Evolutionary conservation across 2,888 invertebrate species (phyloP).

Genomic region (Meghimatium bilineatum): DNA sequence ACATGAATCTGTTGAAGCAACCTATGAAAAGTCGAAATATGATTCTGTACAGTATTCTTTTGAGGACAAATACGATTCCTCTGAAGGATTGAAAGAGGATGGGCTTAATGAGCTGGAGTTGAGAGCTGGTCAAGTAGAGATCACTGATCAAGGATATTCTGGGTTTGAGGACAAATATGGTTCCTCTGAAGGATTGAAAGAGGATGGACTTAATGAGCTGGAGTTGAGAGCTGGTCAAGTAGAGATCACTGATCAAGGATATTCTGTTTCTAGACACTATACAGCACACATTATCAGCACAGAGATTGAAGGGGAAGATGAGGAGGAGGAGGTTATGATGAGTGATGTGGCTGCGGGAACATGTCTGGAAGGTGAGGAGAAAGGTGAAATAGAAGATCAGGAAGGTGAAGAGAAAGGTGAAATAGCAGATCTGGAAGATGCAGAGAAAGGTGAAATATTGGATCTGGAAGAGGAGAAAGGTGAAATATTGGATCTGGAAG

Average conservation of each 20-base stretch:
- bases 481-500: too few species aligned
- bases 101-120: background rate
- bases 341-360: background rate
- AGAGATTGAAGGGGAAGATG: slow-evolving; percentile 36
- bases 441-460: too few species aligned
- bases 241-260: background rate
- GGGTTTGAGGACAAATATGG: background rate
- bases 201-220: background rate
- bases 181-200: background rate
- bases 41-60: background rate
- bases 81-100: background rate
- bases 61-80: background rate
- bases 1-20: background rate
- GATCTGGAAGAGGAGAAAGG: background rate
- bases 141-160: background rate
- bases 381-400: too few species aligned
- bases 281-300: slow-evolving; percentile 40
- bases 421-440: background rate
- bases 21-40: background rate
- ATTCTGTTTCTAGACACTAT: background rate
- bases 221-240: background rate
- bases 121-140: background rate
- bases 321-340: background rate
- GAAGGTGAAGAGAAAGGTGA: too few species aligned
- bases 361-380: background rate